phyloP scores from a whole-genome alignment of 2,797 vertebrate species.

The Onychomys torridus region DNA sequence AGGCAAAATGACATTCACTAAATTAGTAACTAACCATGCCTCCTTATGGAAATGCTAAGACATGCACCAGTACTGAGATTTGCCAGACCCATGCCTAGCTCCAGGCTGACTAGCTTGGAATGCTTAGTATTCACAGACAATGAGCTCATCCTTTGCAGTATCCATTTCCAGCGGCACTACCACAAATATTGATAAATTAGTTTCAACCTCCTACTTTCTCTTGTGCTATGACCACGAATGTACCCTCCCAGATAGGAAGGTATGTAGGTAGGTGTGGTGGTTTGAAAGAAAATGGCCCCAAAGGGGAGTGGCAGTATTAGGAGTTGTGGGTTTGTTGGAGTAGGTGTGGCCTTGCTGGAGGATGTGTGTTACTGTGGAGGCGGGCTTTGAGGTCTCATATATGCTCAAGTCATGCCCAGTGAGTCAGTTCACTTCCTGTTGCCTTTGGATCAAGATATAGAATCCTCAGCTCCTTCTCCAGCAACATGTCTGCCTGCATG shows the following conservation, averaged over 20 bases:
- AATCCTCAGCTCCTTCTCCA: not conserved
- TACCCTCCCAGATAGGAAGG: not conserved
- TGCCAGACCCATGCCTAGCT: not conserved
- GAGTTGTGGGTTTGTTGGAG: no score
- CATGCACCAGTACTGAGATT: not conserved
- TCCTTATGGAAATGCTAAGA: not conserved
- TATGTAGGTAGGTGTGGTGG: not conserved
- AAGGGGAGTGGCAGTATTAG: not conserved
- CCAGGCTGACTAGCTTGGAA: not conserved
- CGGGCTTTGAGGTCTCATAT: not conserved
- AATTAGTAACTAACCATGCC: not conserved
- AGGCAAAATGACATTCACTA: not conserved
- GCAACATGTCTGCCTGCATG: not conserved
- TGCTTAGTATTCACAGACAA: not conserved
- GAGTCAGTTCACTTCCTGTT: not conserved
- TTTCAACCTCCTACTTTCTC: not conserved
- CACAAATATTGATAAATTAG: not conserved
- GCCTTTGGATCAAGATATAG: not conserved
- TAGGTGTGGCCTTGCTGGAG: not conserved
- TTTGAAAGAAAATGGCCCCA: not conserved
- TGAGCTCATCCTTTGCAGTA: not conserved
- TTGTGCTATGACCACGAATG: not conserved
- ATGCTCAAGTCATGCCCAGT: not conserved
- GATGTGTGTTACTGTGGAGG: not conserved
- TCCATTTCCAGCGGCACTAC: not conserved